Conservation (phyloP, 2,113 vertebrate species). For the Corythaixoides concolor region DNA sequence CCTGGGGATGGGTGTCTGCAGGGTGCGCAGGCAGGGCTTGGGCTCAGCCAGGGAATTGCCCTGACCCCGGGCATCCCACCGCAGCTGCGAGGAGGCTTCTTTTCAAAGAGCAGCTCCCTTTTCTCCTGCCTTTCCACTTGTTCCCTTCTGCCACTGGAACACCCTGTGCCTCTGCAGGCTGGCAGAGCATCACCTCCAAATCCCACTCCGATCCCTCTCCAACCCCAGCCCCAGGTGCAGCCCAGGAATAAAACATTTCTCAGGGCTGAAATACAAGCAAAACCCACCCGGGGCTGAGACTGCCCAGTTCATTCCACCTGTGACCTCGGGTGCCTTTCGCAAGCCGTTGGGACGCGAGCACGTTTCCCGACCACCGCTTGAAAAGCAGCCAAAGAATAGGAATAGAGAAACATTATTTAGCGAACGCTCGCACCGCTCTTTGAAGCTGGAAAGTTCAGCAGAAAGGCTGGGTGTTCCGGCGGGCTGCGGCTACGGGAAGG, state of each 20-base stretch:
- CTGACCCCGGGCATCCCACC: rapidly evolving
- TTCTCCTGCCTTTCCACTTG: neutral
- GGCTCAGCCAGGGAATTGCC: neutral
- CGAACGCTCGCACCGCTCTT: neutral
- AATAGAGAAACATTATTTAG: conserved; percentile 27
- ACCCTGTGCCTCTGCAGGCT: neutral
- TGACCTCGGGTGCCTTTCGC: neutral
- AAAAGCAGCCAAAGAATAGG: neutral
- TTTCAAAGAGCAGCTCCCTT: neutral
- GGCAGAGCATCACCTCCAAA: neutral
- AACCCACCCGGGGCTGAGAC: neutral
- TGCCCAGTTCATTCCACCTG: neutral
- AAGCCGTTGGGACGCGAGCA: neutral
- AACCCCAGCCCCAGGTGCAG: neutral
- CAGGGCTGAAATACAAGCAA: neutral
- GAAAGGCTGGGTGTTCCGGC: neutral
- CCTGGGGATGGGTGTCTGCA: neutral
- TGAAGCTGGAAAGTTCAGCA: conserved; percentile 41
- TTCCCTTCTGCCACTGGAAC: neutral
- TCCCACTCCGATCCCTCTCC: neutral
- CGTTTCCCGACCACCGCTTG: neutral
- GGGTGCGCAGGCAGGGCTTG: neutral
- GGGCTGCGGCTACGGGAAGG: neutral
- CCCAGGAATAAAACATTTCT: neutral
- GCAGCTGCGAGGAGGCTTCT: neutral